phyloP scores from a whole-genome alignment of 2,888 invertebrate genomes.

The Scotopteryx bipunctaria region DNA sequence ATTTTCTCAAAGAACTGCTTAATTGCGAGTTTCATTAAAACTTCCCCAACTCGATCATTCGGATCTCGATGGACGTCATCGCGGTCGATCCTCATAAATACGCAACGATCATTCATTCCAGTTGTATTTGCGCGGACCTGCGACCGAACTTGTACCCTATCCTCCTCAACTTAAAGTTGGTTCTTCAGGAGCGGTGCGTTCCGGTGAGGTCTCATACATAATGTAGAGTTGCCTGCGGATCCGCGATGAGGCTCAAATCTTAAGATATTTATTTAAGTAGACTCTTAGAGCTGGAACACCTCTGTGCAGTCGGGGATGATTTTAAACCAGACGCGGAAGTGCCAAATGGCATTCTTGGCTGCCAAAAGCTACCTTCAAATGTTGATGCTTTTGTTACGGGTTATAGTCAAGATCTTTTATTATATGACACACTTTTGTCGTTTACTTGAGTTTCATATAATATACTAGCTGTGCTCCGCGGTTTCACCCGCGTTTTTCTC shows the following conservation, averaged over 20 bases:
- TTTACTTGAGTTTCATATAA: too few relatives aligned
- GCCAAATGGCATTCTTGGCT: constrained; percentile 5
- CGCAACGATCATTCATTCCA: constrained; percentile 37
- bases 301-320: constrained; percentile 1
- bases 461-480: too few relatives aligned
- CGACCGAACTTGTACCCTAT: constrained; percentile 2
- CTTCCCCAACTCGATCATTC: constrained; percentile 9
- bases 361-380: neutral
- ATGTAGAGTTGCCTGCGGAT: constrained; percentile 51
- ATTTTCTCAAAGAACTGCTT: constrained; percentile 11
- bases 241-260: constrained; percentile 52
- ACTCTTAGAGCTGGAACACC: constrained; percentile 26
- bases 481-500: too few relatives aligned
- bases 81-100: constrained; percentile 40
- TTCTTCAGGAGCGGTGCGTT: constrained; percentile 13
- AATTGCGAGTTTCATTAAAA: constrained; percentile 31
- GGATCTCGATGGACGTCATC: constrained; percentile 11
- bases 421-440: too few relatives aligned
- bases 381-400: neutral
- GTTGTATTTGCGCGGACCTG: constrained; percentile 15
- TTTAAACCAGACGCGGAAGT: constrained; percentile 6
- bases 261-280: constrained; percentile 61
- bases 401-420: too few relatives aligned
- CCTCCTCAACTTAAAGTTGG: constrained; percentile 3
- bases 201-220: constrained; percentile 49